A percentile compares a stretch with the other conserved stretches of the same genome.
phyloP scores from a whole-genome alignment of 2,113 vertebrate species.

The Rhynchomys soricoides region DNA sequence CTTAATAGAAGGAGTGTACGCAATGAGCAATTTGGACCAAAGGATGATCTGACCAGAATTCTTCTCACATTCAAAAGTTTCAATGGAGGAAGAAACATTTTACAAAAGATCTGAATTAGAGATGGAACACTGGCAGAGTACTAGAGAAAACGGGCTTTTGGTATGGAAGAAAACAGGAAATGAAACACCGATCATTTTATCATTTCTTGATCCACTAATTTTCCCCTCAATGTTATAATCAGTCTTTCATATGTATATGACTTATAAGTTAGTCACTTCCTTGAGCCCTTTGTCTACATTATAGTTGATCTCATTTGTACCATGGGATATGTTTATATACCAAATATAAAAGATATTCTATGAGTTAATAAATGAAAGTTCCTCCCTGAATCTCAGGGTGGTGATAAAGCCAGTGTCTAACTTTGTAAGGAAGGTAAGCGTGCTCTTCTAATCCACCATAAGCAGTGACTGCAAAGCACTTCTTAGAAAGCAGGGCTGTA shows the following conservation, averaged over 20 bases:
- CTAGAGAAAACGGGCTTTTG: neutral
- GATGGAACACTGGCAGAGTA: conserved; percentile 42
- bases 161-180: neutral
- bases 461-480: neutral
- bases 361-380: conserved; percentile 39
- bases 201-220: conserved; percentile 6
- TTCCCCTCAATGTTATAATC: neutral
- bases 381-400: neutral
- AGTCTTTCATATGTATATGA: neutral
- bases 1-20: conserved; percentile 44
- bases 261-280: conserved; percentile 4
- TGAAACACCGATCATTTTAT: neutral
- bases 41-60: conserved; percentile 34
- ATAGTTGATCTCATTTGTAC: conserved; percentile 30
- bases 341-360: conserved; percentile 53
- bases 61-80: conserved; percentile 41
- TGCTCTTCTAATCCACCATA: conserved; percentile 19
- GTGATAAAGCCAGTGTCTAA: neutral
- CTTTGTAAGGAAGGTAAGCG: conserved; percentile 16
- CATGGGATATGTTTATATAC: neutral
- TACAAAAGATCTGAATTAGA: conserved; percentile 47
- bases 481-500: conserved; percentile 12
- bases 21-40: conserved; percentile 45
- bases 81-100: conserved; percentile 11
- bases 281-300: neutral